Conservation (phyloP, 1,140 invertebrate species). For the Berghia stephanieae region DNA sequence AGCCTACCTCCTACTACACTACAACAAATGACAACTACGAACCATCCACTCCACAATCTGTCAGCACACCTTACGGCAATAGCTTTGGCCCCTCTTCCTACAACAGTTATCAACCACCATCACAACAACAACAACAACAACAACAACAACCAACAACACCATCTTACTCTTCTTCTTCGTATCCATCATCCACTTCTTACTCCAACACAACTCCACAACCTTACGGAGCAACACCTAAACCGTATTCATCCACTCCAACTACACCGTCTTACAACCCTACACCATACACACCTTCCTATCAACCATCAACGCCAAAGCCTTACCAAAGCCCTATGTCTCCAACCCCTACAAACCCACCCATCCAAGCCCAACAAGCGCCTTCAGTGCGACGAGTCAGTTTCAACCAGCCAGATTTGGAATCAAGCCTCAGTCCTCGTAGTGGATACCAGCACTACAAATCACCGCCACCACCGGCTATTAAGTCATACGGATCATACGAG, state of each 20-base stretch:
- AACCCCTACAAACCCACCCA: slow-evolving; percentile 23
- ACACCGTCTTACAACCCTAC: no score
- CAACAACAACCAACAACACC: slow-evolving; percentile 15
- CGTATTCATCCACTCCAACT: slow-evolving; percentile 10
- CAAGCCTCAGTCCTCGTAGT: not conserved
- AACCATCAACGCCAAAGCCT: slow-evolving; percentile 18
- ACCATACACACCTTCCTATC: no score
- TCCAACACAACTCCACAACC: not conserved
- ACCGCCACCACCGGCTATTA: slow-evolving; percentile 9
- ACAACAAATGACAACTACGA: no score
- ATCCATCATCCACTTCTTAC: slow-evolving; percentile 3
- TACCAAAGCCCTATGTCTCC: slow-evolving; percentile 28
- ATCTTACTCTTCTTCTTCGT: slow-evolving; percentile 9
- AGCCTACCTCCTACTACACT: no score
- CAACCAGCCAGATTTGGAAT: slow-evolving; percentile 5
- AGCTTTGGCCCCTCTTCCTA: no score
- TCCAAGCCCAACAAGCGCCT: slow-evolving; percentile 25
- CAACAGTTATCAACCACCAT: no score
- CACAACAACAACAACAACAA: slow-evolving; percentile 12
- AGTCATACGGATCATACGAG: not conserved
- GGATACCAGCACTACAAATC: not conserved
- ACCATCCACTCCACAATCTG: no score
- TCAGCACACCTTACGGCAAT: no score
- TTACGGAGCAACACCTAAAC: slow-evolving; percentile 26
- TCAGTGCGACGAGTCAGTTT: slow-evolving; percentile 12